Percentiles rank a stretch among this genome's conserved stretches.
phyloP scores from a whole-genome alignment of 2,888 invertebrate species.

The Coleophora deauratella region DNA sequence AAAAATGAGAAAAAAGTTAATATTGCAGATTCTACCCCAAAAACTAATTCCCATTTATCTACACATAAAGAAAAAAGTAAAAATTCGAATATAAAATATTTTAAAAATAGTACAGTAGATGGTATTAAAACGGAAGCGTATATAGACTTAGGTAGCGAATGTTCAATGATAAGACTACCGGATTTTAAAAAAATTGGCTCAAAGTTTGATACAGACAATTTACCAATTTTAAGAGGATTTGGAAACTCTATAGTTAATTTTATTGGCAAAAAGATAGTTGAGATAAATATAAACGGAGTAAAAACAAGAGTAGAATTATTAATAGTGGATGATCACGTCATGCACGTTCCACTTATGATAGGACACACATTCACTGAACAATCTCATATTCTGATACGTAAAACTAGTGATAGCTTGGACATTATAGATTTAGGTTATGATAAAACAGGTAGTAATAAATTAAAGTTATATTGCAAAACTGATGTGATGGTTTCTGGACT shows the following conservation, averaged over 20 bases:
- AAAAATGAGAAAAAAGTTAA: neutral
- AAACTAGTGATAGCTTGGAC: constrained; percentile 4
- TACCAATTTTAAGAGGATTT: constrained; percentile 5
- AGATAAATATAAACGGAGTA: constrained; percentile 3
- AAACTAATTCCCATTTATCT: too few relatives aligned
- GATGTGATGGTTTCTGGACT: neutral
- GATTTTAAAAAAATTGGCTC: neutral
- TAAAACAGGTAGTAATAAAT: neutral
- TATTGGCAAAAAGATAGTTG: constrained; percentile 1
- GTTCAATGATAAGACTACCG: neutral
- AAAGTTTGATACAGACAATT: neutral
- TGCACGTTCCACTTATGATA: constrained; percentile 6
- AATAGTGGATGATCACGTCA: constrained; percentile 6
- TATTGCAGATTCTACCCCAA: too few relatives aligned
- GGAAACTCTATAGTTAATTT: constrained; percentile 4
- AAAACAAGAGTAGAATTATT: constrained; percentile 2
- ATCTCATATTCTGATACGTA: constrained; percentile 4
- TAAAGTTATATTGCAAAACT: constrained; percentile 4
- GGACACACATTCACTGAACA: constrained; percentile 10
- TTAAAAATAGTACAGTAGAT: constrained; percentile 4
- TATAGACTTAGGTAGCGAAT: constrained; percentile 9
- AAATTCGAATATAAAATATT: too few relatives aligned
- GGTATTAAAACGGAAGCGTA: neutral
- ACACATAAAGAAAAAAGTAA: too few relatives aligned
- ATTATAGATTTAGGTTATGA: constrained; percentile 1